These are phyloP conservation scores for Platycheirus rosarum DNA, from an alignment of 2,888 invertebrate genomes.

Conservation along the genomic window DNA sequence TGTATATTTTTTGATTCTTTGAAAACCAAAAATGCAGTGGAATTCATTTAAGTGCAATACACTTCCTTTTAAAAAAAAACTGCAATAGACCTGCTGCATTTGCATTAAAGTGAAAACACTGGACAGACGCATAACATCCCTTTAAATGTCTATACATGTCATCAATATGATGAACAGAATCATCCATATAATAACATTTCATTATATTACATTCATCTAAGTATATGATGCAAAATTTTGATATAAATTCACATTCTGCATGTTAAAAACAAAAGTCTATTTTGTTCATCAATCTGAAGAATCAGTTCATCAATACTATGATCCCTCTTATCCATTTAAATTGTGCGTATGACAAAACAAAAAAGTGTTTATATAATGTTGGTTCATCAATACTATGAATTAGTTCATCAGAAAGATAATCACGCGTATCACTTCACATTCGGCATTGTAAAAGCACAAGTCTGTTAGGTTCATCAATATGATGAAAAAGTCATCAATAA, in stretches of 20 bases:
- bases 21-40: not conserved
- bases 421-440: not conserved
- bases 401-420: constrained; percentile 8
- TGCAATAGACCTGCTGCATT: constrained; percentile 1
- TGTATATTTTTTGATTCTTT: constrained; percentile 9
- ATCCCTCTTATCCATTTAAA: not conserved
- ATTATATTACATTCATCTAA: not conserved
- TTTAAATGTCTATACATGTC: too few species aligned
- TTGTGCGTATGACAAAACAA: not conserved
- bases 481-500: constrained; percentile 11
- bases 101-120: constrained; percentile 1
- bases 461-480: not conserved
- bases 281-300: constrained; percentile 6
- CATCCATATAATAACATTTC: not conserved
- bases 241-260: constrained; percentile 2
- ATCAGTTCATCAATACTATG: constrained; percentile 1
- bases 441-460: not conserved
- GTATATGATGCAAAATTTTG: constrained; percentile 4
- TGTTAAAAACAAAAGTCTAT: constrained; percentile 1
- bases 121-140: not conserved
- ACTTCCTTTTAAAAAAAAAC: not conserved
- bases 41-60: not conserved
- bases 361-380: constrained; percentile 3
- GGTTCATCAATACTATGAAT: constrained; percentile 7
- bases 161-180: constrained; percentile 1